Evolutionary conservation across 2,888 invertebrate species (phyloP).

Genomic region (Colletes collaris): DNA sequence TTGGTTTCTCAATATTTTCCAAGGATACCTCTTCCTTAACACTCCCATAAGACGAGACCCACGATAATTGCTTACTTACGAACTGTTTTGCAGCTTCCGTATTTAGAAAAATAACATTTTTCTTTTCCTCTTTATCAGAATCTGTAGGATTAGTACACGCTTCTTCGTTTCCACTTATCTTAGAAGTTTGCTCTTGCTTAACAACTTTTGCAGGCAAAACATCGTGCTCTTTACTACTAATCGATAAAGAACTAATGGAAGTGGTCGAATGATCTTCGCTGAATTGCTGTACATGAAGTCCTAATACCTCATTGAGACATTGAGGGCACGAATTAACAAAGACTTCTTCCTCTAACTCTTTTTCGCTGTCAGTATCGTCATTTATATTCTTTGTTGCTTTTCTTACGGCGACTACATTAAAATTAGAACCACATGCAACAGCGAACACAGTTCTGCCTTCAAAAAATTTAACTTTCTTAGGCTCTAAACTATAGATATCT

Average conservation of each 20-base stretch:
- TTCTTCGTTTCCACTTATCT: constrained; percentile 62
- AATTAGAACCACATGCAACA: constrained; percentile 90
- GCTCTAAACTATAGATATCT: constrained; percentile 85
- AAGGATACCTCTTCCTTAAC: constrained; percentile 88
- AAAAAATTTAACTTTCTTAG: constrained; percentile 88
- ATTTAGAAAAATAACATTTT: constrained; percentile 90
- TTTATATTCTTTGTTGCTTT: constrained; percentile 84
- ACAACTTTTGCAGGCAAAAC: constrained; percentile 38
- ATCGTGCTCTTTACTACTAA: constrained; percentile 83
- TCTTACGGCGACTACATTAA: constrained; percentile 89
- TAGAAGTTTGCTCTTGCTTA: constrained; percentile 45
- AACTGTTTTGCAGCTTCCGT: constrained; percentile 91
- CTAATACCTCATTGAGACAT: constrained; percentile 83
- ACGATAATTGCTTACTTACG: constrained; percentile 89
- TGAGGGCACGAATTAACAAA: constrained; percentile 88
- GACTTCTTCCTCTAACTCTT: constrained; percentile 87
- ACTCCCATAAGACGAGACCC: constrained; percentile 86
- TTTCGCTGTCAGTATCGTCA: constrained; percentile 84
- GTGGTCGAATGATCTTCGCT: constrained; percentile 85
- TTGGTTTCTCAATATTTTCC: constrained; percentile 88
- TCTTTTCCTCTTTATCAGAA: constrained; percentile 81
- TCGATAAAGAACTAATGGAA: constrained; percentile 84
- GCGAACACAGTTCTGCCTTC: constrained; percentile 88
- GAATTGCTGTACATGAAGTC: constrained; percentile 85
- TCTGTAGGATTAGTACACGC: constrained; percentile 59